These are phyloP conservation scores for Axea sp. DNA, from an alignment of 2,888 invertebrate species.

Conservation along the genomic window DNA sequence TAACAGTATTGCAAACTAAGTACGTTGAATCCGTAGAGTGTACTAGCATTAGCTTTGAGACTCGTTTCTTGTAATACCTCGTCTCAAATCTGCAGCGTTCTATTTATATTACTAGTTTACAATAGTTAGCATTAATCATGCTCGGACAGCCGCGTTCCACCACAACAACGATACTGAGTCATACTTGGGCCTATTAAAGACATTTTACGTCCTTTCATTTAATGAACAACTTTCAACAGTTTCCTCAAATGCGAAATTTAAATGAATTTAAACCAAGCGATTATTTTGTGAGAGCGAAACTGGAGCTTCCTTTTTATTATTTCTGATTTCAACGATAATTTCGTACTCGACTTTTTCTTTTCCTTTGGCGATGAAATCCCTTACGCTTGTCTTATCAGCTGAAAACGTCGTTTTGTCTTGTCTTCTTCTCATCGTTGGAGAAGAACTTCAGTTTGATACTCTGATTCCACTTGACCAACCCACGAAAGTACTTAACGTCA, in stretches of 20 bases:
- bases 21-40: conserved; percentile 42
- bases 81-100: conserved; percentile 29
- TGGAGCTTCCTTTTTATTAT: conserved; percentile 12
- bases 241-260: conserved; percentile 2
- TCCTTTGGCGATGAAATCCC: conserved; percentile 19
- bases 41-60: conserved; percentile 66
- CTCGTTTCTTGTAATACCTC: conserved; percentile 63
- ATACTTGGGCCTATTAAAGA: conserved; percentile 24
- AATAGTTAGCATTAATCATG: conserved; percentile 64
- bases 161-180: conserved; percentile 12
- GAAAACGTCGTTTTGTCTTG: conserved; percentile 44
- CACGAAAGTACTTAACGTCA: conserved; percentile 51
- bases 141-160: conserved; percentile 49
- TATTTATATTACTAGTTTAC: conserved; percentile 64
- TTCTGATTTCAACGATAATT: conserved; percentile 9
- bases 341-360: conserved; percentile 16
- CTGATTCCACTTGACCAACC: conserved; percentile 52
- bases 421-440: conserved; percentile 38
- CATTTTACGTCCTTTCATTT: conserved; percentile 13
- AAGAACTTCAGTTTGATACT: conserved; percentile 34
- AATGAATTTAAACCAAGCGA: conserved; percentile 11
- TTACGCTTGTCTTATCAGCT: conserved; percentile 50
- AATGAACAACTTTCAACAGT: background rate
- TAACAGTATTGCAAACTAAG: conserved; percentile 21
- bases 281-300: conserved; percentile 7